These are phyloP conservation scores for Napeogenes sylphis DNA, from an alignment of 2,888 invertebrate genomes.

Conservation along the genomic window DNA sequence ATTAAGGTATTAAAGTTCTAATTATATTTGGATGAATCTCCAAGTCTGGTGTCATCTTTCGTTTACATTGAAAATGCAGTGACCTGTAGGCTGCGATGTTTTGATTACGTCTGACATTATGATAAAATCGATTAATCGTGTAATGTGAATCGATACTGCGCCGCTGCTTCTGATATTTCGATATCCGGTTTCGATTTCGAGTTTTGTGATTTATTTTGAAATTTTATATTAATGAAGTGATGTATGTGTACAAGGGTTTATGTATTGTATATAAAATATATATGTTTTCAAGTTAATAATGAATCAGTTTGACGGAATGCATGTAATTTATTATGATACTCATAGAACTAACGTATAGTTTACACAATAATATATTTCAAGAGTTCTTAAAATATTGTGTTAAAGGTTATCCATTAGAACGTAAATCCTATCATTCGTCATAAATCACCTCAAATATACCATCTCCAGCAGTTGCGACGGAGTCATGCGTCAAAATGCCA, in stretches of 20 bases:
- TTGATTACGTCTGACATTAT: constrained; percentile 75
- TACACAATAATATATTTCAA: constrained; percentile 6
- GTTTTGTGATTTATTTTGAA: constrained; percentile 34
- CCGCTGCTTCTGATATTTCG: constrained; percentile 38
- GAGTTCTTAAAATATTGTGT: constrained; percentile 15
- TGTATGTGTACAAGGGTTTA: constrained; percentile 1
- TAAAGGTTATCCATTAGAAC: constrained; percentile 23
- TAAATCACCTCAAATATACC: constrained; percentile 26
- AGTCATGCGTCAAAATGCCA: constrained; percentile 30
- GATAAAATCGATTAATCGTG: constrained; percentile 71
- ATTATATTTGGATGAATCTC: constrained; percentile 29
- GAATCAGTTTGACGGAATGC: no score
- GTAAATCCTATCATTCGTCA: constrained; percentile 26
- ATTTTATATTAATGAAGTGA: neutral
- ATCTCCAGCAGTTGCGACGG: constrained; percentile 19
- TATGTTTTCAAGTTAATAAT: no score
- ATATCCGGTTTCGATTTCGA: constrained; percentile 46
- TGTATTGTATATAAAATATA: no score
- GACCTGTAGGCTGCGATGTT: constrained; percentile 68
- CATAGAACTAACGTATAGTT: no score
- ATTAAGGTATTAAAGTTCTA: neutral
- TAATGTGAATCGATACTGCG: constrained; percentile 63
- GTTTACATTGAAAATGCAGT: constrained; percentile 70
- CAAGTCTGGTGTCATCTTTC: constrained; percentile 58
- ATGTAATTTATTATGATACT: no score